Evolutionary conservation across 2,888 invertebrate species (phyloP).

Genomic region (Zonitis immaculata): DNA sequence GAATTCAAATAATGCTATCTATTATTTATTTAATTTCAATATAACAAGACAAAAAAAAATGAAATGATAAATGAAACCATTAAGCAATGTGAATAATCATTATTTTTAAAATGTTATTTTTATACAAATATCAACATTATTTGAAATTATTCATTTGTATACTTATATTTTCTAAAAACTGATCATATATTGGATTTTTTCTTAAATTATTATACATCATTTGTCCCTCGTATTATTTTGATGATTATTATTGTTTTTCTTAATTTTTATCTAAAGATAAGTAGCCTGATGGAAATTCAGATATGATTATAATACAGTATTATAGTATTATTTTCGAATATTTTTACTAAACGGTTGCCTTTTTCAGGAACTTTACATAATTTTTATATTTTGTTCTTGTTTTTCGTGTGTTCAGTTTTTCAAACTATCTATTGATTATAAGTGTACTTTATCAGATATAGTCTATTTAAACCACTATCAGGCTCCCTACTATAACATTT

Average conservation of each 20-base stretch:
- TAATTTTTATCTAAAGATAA: slow-evolving; percentile 22
- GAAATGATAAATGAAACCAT: slow-evolving; percentile 4
- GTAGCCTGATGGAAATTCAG: slow-evolving; percentile 36
- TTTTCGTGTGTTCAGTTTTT: no score
- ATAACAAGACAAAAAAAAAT: background rate
- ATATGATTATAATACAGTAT: slow-evolving; percentile 12
- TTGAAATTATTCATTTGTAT: slow-evolving; percentile 1
- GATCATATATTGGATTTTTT: slow-evolving; percentile 7
- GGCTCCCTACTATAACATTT: no score
- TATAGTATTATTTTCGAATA: background rate
- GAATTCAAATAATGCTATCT: slow-evolving; percentile 22
- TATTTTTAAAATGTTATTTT: slow-evolving; percentile 19
- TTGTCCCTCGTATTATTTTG: background rate
- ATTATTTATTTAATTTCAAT: slow-evolving; percentile 25
- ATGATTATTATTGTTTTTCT: slow-evolving; percentile 10
- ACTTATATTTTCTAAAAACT: slow-evolving; percentile 9
- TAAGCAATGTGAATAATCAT: slow-evolving; percentile 19
- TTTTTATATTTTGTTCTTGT: no score
- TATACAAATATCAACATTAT: slow-evolving; percentile 16
- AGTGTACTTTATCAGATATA: no score
- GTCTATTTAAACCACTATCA: no score
- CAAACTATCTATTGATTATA: no score
- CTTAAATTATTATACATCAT: background rate
- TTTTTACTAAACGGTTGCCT: background rate
- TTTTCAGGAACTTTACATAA: no score